phyloP scores from a whole-genome alignment of 2,113 vertebrate genomes.

The Zosterops hypoxanthus region DNA sequence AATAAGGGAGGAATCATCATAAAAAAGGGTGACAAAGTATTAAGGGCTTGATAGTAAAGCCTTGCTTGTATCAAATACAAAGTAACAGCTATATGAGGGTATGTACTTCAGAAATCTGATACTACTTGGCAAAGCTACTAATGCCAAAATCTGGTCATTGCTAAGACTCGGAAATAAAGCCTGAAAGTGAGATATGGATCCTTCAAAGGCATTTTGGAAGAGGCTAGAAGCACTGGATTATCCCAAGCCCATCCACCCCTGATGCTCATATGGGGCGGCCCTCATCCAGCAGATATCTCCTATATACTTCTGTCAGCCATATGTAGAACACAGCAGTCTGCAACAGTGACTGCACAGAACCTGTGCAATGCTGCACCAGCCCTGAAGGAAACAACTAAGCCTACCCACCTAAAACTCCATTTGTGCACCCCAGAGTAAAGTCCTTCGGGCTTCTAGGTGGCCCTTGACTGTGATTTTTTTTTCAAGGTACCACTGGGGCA shows the following conservation, averaged over 20 bases:
- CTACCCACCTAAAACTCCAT: not conserved
- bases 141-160: not conserved
- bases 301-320: not conserved
- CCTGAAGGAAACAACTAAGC: not conserved
- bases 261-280: fast-evolving
- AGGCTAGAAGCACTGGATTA: not conserved
- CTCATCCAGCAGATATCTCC: not conserved
- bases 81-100: not conserved
- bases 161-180: not conserved
- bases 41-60: not conserved
- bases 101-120: not conserved
- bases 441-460: not conserved
- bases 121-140: not conserved
- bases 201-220: not conserved
- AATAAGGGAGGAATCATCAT: not conserved
- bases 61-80: not conserved
- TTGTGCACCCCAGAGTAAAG: not conserved
- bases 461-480: not conserved
- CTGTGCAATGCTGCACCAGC: not conserved
- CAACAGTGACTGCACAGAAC: not conserved
- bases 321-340: not conserved
- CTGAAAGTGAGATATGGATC: not conserved
- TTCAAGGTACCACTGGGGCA: not conserved
- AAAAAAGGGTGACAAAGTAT: not conserved
- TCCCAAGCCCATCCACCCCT: not conserved